Percentiles rank a stretch among this genome's conserved stretches.
Conservation (phyloP, 2,113 vertebrate genomes). For the Pyrgilauda ruficollis region DNA sequence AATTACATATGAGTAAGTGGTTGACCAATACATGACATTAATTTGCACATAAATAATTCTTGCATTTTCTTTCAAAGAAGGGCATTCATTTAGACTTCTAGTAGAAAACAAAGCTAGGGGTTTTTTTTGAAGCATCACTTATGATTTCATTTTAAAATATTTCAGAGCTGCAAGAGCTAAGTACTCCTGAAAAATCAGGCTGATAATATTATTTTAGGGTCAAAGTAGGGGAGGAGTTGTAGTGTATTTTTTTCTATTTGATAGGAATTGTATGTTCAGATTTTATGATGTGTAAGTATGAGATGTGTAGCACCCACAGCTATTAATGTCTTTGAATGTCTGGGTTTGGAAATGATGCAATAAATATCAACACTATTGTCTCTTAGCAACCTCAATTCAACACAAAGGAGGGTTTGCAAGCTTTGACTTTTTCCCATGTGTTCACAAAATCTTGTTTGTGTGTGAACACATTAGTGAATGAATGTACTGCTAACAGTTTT, state of each 20-base stretch:
- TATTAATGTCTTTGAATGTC: neutral
- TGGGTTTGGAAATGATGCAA: neutral
- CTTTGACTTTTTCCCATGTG: neutral
- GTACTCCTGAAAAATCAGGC: neutral
- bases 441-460: neutral
- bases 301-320: neutral
- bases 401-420: neutral
- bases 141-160: neutral
- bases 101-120: neutral
- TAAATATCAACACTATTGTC: neutral
- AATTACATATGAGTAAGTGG: neutral
- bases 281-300: neutral
- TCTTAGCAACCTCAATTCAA: constrained; percentile 14
- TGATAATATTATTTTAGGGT: neutral
- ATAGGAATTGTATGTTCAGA: neutral
- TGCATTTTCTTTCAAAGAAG: neutral
- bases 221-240: neutral
- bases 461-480: neutral
- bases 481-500: neutral
- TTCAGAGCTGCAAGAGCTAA: neutral
- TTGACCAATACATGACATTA: neutral
- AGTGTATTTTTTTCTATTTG: neutral
- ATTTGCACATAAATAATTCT: neutral
- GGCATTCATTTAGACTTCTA: neutral
- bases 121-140: neutral